Percentiles rank a stretch among this genome's conserved stretches.
These are phyloP conservation scores for Champsocephalus gunnari DNA, from an alignment of 2,797 vertebrate species.

Conservation along the genomic window DNA sequence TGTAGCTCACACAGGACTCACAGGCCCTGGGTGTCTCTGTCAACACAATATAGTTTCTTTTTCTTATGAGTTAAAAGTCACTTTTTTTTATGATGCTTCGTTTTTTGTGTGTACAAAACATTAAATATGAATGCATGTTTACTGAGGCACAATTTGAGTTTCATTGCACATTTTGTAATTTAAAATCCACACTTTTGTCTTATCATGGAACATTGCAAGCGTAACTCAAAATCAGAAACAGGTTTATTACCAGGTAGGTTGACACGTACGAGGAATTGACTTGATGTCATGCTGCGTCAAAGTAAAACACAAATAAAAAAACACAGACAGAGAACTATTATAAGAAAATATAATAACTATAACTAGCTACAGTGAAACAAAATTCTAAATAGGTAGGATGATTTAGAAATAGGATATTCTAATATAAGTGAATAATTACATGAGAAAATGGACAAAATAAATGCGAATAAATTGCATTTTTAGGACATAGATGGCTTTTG, in stretches of 20 bases:
- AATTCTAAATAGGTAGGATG: background rate
- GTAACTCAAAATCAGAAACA: too few relatives aligned
- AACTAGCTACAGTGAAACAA: background rate
- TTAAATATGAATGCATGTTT: background rate
- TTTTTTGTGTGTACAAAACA: background rate
- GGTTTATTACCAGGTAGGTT: too few relatives aligned
- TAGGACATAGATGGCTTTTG: background rate
- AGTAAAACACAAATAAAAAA: too few relatives aligned
- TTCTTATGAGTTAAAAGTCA: background rate
- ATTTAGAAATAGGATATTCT: background rate
- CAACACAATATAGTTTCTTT: background rate
- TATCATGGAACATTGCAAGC: background rate
- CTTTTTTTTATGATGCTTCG: background rate
- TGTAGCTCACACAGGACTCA: slow-evolving; percentile 11
- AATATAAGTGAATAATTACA: background rate
- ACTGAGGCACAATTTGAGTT: background rate
- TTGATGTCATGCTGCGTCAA: too few relatives aligned
- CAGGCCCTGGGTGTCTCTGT: background rate
- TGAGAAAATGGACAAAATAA: background rate
- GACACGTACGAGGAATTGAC: too few relatives aligned
- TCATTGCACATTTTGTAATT: background rate
- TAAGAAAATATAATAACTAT: too few relatives aligned
- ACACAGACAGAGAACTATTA: too few relatives aligned
- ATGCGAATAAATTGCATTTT: background rate
- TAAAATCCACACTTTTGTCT: background rate